These are phyloP conservation scores for Chironomus riparius DNA, from an alignment of 2,888 invertebrate species.

Conservation along the genomic window DNA sequence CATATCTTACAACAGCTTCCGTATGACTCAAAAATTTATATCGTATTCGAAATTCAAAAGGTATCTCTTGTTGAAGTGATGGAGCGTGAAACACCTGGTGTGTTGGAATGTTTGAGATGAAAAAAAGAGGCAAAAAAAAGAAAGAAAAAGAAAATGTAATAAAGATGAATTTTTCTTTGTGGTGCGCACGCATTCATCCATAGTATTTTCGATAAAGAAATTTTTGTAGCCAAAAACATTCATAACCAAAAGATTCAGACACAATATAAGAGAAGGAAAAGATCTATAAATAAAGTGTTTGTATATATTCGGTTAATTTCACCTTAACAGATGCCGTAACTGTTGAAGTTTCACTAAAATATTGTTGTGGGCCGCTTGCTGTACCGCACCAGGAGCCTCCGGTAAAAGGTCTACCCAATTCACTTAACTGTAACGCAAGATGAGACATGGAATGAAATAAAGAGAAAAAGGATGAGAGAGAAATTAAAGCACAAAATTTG, in stretches of 20 bases:
- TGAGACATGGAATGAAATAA: background rate
- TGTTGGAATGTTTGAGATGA: background rate
- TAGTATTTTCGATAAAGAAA: background rate
- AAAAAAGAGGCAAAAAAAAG: conserved; percentile 8
- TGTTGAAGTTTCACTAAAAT: conserved; percentile 84
- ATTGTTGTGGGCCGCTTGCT: conserved; percentile 69
- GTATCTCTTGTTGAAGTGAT: conserved; percentile 55
- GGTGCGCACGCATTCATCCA: background rate
- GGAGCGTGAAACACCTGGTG: conserved; percentile 48
- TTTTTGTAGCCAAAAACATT: background rate
- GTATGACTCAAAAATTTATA: conserved; percentile 74
- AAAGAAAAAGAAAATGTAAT: background rate
- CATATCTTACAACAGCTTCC: conserved; percentile 72
- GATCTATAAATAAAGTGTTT: too few species aligned
- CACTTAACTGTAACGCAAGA: conserved; percentile 55
- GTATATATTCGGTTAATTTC: conserved; percentile 31
- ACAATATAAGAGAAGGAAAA: background rate
- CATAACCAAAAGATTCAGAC: background rate
- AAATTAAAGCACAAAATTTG: background rate
- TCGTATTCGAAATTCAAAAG: conserved; percentile 70
- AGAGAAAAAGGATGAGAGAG: background rate
- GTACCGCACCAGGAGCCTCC: conserved; percentile 87
- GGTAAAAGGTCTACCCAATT: conserved; percentile 76
- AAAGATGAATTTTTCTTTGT: background rate
- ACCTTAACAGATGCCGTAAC: conserved; percentile 77